phyloP scores from a whole-genome alignment of 2,888 invertebrate species.

The Crematogaster levior region DNA sequence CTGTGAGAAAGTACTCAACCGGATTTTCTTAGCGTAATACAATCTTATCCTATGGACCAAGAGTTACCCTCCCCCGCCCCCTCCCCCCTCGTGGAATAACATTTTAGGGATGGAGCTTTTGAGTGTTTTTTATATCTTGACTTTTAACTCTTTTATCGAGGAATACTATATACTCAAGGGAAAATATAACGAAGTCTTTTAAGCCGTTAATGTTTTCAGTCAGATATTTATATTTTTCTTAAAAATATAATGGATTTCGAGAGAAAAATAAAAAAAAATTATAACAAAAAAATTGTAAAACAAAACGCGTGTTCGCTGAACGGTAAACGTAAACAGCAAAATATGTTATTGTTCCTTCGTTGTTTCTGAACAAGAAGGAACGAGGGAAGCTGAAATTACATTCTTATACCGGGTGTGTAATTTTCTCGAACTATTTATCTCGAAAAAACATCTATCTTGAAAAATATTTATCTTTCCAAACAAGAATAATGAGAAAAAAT shows the following conservation, averaged over 20 bases:
- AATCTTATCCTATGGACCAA: constrained; percentile 52
- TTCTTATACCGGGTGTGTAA: constrained; percentile 4
- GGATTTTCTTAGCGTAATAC: constrained; percentile 47
- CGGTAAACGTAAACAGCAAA: background rate
- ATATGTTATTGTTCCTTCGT: constrained; percentile 3
- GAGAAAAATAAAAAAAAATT: constrained; percentile 7
- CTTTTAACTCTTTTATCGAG: constrained; percentile 35
- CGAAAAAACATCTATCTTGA: too few species aligned
- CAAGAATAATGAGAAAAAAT: constrained; percentile 11
- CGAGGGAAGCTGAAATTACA: background rate
- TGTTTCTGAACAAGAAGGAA: background rate
- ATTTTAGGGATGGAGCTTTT: constrained; percentile 45
- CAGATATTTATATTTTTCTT: constrained; percentile 5
- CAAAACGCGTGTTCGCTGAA: background rate
- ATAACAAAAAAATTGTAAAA: background rate
- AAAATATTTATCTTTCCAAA: constrained; percentile 22
- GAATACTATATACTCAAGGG: background rate
- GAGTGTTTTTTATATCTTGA: constrained; percentile 42
- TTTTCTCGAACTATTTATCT: background rate
- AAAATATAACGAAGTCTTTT: background rate
- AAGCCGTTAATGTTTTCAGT: background rate
- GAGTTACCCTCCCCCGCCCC: too few species aligned
- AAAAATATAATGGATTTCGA: constrained; percentile 9
- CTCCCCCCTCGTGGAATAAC: constrained; percentile 17
- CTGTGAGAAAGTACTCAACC: constrained; percentile 43